Base-by-base conservation (phyloP, 30 jellyfish, hydroid and myxozoan genomes). In the Aurelia coerulea region DNA sequence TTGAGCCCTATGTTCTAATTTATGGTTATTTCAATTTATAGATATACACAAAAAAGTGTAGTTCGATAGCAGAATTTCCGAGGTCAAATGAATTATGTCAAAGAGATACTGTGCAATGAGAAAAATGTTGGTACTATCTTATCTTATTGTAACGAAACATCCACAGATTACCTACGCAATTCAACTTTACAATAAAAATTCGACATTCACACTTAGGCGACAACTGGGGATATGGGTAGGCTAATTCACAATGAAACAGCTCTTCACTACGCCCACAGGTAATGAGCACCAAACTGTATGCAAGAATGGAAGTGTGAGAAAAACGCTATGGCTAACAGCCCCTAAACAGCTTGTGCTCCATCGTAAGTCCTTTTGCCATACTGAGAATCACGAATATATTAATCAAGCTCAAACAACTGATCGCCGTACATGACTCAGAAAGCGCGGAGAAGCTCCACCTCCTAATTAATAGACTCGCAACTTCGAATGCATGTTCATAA, bases 381-480 rank as follows among this genome's bases (percentile, higher is more conserved):
- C 84, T 51, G 84, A n/a, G 66, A 17, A 19, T 58, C 51, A 75
- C 34, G 46, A 19, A 50, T 54, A 66, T 62, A 34, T 60, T 60
- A 62, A 77, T 77, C 39, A 60, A 19, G 18, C 51, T 60, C 78
- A 59, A 29, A 51, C 70, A 10, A 75, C 87, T 75, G 37, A 52
- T 46, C 37, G 34, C 8, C 58, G 62, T 15, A 29, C 31, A 15
- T 32, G 46, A 75, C 62, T 72, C 14, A 32, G 62, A 77, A 35
- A 62, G 53, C 29, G 52, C 31, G 78, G 53, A 62, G 65, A 29
- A 46, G 65, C 87, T 77, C 87, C 87, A 77, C 87, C 87, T 77
- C 87, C 65, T 77, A n/a, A 33, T 7, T 76, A 65, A 39, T 62
- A 62, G 65, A 33, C 78, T 18, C 51, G 59, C 87, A 62, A 77